Conservation (phyloP, 2,888 invertebrate species). For the Ormyrus pomaceus region DNA sequence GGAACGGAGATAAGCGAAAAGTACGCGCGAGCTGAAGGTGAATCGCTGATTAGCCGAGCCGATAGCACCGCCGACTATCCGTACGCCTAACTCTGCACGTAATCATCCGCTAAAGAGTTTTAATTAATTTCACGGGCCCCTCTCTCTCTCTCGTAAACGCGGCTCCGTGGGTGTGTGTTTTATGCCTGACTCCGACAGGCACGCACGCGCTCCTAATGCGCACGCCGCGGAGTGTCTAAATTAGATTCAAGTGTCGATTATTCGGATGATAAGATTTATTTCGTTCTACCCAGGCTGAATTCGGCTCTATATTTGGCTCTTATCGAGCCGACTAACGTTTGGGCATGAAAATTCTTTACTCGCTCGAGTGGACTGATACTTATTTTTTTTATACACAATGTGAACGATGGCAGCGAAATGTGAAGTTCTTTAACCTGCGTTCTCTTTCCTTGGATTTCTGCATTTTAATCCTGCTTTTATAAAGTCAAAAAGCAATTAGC, state of each 20-base stretch:
- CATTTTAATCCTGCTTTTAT: too few relatives aligned
- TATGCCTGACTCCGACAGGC: slow-evolving; percentile 38
- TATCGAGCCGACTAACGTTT: neutral
- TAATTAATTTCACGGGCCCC: slow-evolving; percentile 55
- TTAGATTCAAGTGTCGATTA: slow-evolving; percentile 55
- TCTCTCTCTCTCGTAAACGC: neutral
- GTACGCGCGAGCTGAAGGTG: slow-evolving; percentile 6
- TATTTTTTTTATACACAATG: too few relatives aligned
- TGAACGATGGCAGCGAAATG: too few relatives aligned
- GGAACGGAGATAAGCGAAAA: slow-evolving; percentile 23
- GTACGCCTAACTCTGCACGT: slow-evolving; percentile 37
- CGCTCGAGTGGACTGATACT: too few relatives aligned
- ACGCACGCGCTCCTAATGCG: slow-evolving; percentile 42
- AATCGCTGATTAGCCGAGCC: slow-evolving; percentile 42
- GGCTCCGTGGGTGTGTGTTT: slow-evolving; percentile 35
- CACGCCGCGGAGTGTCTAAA: slow-evolving; percentile 44
- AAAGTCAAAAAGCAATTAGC: too few relatives aligned
- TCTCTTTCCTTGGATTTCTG: too few relatives aligned
- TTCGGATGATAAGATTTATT: slow-evolving; percentile 41
- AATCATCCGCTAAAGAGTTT: slow-evolving; percentile 57
- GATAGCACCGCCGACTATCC: slow-evolving; percentile 29
- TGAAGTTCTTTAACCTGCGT: too few relatives aligned
- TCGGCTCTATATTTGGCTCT: slow-evolving; percentile 19
- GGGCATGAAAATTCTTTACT: neutral
- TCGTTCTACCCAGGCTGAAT: neutral